A percentile compares a stretch with the other conserved stretches of the same genome.
These are phyloP conservation scores for Drosophila subobscura DNA, from an alignment of 1,140 invertebrate species.

Conservation along the genomic window DNA sequence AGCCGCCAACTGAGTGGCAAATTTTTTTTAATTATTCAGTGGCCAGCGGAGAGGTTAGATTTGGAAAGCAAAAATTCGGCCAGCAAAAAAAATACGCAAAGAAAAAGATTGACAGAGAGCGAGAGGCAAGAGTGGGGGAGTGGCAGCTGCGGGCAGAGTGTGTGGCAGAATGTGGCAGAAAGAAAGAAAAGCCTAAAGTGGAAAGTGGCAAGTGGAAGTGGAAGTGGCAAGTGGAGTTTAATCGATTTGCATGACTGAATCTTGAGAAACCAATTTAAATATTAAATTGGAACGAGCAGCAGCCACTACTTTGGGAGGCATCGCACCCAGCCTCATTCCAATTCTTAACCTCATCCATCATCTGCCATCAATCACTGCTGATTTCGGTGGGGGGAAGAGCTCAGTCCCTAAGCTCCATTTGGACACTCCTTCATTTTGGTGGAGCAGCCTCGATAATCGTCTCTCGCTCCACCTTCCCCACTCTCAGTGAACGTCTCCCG, in stretches of 20 bases:
- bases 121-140: neutral
- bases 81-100: neutral
- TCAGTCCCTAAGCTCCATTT: conserved; percentile 32
- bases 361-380: conserved; percentile 47
- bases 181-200: neutral
- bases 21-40: conserved; percentile 77
- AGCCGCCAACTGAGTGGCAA: conserved; percentile 46
- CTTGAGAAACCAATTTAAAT: conserved; percentile 53
- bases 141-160: no score
- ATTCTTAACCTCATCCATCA: conserved; percentile 5
- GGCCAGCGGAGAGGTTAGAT: conserved; percentile 49
- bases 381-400: neutral
- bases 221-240: conserved; percentile 23
- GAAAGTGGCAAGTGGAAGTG: conserved; percentile 15
- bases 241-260: conserved; percentile 54
- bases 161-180: no score
- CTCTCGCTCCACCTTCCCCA: conserved; percentile 12
- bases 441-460: conserved; percentile 48
- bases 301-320: neutral
- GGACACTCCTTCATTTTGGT: conserved; percentile 39
- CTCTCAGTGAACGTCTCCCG: conserved; percentile 43
- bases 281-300: conserved; percentile 34
- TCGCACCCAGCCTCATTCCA: no score
- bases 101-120: conserved; percentile 20
- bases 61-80: conserved; percentile 7